A percentile compares a stretch with the other conserved stretches of the same genome.
These are phyloP conservation scores for Dysmachus trigonus DNA, from an alignment of 2,888 invertebrate genomes.

Conservation along the genomic window DNA sequence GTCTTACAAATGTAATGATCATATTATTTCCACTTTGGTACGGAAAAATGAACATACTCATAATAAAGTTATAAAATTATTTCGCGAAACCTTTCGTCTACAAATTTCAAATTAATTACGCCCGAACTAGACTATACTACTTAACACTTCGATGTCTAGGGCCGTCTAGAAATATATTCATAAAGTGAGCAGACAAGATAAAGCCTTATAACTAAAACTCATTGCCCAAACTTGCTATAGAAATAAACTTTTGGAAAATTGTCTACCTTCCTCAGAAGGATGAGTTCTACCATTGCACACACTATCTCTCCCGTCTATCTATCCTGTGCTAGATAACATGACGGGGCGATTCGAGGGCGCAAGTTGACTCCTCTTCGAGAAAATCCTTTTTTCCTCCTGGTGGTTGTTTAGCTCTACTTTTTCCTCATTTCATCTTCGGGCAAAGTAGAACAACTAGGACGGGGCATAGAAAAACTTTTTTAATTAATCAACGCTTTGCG, in stretches of 20 bases:
- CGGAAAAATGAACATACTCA: too few species aligned
- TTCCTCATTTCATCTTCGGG: background rate
- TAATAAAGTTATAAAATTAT: background rate
- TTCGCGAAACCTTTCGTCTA: background rate
- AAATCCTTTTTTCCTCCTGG: background rate
- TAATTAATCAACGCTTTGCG: slow-evolving; percentile 33
- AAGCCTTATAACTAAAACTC: background rate
- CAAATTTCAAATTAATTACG: background rate
- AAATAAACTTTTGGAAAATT: background rate
- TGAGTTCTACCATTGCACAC: background rate
- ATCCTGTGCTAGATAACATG: background rate
- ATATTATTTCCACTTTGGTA: background rate
- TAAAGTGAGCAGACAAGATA: background rate
- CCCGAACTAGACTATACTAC: background rate
- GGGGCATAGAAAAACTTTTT: slow-evolving; percentile 36
- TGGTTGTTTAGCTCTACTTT: background rate
- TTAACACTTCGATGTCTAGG: background rate
- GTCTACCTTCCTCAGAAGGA: background rate
- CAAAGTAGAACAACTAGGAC: slow-evolving; percentile 7
- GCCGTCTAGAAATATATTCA: background rate
- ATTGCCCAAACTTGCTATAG: background rate
- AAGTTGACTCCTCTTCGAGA: background rate
- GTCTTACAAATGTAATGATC: background rate
- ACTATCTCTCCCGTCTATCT: background rate
- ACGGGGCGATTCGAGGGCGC: background rate